Percentiles rank a stretch among this genome's conserved stretches.
phyloP scores from a whole-genome alignment of 64 coral and sea anemone genomes.

The Catalaphyllia jardinei region DNA sequence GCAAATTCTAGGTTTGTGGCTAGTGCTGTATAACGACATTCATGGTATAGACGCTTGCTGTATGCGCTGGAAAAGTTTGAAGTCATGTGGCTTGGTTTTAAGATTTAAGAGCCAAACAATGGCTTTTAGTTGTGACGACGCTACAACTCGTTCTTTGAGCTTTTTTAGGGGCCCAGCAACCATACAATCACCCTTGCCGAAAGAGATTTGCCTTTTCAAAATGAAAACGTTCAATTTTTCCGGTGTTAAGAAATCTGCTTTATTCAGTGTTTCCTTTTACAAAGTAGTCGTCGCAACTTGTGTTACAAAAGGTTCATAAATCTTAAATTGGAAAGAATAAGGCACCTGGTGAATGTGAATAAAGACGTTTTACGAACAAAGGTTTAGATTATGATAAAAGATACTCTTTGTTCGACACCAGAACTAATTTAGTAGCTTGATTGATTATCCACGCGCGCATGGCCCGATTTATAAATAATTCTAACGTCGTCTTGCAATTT shows the following conservation, averaged over 20 bases:
- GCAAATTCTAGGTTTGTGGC: neutral
- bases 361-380: conserved; percentile 7
- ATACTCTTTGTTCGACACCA: conserved; percentile 8
- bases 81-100: neutral
- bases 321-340: conserved; percentile 30
- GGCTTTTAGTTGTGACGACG: neutral
- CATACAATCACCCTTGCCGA: neutral
- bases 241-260: neutral
- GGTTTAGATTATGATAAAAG: neutral
- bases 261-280: neutral
- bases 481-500: neutral
- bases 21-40: neutral
- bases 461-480: neutral
- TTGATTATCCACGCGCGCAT: neutral
- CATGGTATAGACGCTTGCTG: neutral
- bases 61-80: conserved; percentile 3
- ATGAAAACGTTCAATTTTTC: too few species aligned
- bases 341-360: conserved; percentile 26
- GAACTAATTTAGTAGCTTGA: conserved; percentile 6
- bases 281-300: neutral
- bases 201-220: neutral
- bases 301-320: conserved; percentile 13
- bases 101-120: neutral
- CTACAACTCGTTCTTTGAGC: neutral
- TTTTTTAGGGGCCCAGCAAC: neutral